Base-by-base conservation (phyloP, 2,113 vertebrate genomes). In the Parotia lawesii region DNA sequence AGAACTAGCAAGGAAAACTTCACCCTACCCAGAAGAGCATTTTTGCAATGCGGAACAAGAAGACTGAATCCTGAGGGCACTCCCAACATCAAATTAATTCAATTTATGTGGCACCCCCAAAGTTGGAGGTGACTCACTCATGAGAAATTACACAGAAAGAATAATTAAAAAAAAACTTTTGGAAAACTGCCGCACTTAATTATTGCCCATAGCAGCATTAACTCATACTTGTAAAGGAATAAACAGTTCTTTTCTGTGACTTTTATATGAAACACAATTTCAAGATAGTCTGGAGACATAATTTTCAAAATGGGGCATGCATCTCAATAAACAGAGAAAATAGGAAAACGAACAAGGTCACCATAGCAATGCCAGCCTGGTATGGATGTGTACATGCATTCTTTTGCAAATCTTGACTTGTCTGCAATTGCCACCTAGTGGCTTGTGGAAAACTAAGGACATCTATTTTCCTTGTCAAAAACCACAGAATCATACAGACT, bases 361-460 rank as follows among this genome's bases (percentile, higher is more conserved):
- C 44, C 20, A 56, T 10, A 85, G 85, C 44, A 83, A 48, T 79
- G 44, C 31, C 28, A 91, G 47, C 19, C 61, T 57, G 57, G 18
- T 35, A 38, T 8, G 29, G 25, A 53, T n/a, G 33, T 5, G 29
- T 13, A 35, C 20, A 11, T 8, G 20, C 71, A 71, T 19, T 44
- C 54, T 58, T 47, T 21, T 62, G 61, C 44, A 91, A 57, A 78
- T 44, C 81, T 82, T 95, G 62, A 77, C 82, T 94, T 95, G 90
- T 95, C 85, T 84, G 90, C 60, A 95, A 70, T 95, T 94, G 96
- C 96, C 96, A 97, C 70, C 96, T 97, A 96, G 93, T 81, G 96
- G 96, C n/a, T 67, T 57, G 31, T 47, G 64, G 45, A 40, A 85
- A 77, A 93, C 17, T 65, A 65, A 38, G 66, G 9, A 61, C 15